Base-by-base conservation (phyloP, 2,888 invertebrate species). In the Lathronympha strigana region DNA sequence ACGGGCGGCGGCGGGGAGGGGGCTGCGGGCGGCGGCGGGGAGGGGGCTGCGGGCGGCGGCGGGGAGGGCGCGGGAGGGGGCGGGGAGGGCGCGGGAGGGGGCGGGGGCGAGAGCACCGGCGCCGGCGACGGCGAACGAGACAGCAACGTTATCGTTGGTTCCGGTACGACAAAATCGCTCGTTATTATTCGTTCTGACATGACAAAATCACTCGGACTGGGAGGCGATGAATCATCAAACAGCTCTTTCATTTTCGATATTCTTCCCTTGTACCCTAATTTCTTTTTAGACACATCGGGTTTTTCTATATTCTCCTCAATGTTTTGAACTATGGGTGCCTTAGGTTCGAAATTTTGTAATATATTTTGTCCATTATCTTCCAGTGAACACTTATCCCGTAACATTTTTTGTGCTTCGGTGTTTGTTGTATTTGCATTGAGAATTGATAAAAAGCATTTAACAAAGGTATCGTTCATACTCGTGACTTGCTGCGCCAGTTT, bases 401-500 rank as follows among this genome's bases (percentile, higher is more conserved):
- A 36, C 15, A 47, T 21, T 33, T 47, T 47, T 33, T 47, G 58
- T 19, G 25, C 43, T 2, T 43, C 40, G 6, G 40, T 23, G 1
- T 33, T 43, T 23, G 49, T 33, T 4, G 5, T 11, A n/a, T 9
- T 25, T 9, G 51, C 58, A 15, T 45, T 50, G n/a, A 51, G 36
- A 4, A 57, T 43, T 15, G 45, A 60, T 9, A 58, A 36, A 25
- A 36, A 58, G 9, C 25, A 33, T 43, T 63, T 73, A 55, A 68
- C 71, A 19, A 80, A 63, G 38, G 77, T 66, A 61, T 38, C 66
- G 70, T 78, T 79, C 57, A 82, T 77, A 40, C 68, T 69, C 38
- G 68, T 49, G 17, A 82, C 64, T 49, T 79, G 76, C 63, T 78
- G 78, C 28, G 63, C 71, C 25, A 82, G 67, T 58, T 73, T 69